Percentiles rank a stretch among this genome's conserved stretches.
phyloP scores from a whole-genome alignment of 2,888 invertebrate species.

The Laspeyria flexula region DNA sequence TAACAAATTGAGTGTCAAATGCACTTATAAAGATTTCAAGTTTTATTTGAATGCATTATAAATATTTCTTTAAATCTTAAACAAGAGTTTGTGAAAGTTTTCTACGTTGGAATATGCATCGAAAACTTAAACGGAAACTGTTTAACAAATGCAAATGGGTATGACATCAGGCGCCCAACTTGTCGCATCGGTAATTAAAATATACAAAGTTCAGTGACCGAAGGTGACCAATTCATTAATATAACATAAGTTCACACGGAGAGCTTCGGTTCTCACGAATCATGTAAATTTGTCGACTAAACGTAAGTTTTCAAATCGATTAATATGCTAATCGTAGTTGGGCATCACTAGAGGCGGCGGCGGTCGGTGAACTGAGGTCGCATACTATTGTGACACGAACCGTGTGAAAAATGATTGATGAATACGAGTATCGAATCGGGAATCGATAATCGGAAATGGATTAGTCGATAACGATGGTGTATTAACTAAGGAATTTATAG shows the following conservation, averaged over 20 bases:
- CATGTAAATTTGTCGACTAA: constrained; percentile 85
- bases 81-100: constrained; percentile 2
- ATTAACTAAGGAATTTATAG: constrained; percentile 25
- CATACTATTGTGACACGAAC: constrained; percentile 89
- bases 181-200: constrained; percentile 70
- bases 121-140: constrained; percentile 7
- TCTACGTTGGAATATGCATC: constrained; percentile 10
- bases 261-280: constrained; percentile 83
- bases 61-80: background rate
- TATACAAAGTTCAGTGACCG: constrained; percentile 74
- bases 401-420: constrained; percentile 92
- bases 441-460: constrained; percentile 56
- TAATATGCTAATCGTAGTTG: constrained; percentile 83
- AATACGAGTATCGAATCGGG: constrained; percentile 47
- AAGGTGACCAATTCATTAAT: constrained; percentile 84
- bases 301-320: constrained; percentile 85
- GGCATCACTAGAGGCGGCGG: constrained; percentile 78
- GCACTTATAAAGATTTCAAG: background rate
- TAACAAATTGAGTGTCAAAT: background rate
- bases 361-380: constrained; percentile 81
- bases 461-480: constrained; percentile 44
- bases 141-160: constrained; percentile 34
- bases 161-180: constrained; percentile 45
- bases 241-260: constrained; percentile 84
- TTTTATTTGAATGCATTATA: background rate